Percentiles rank a stretch among this genome's conserved stretches.
These are phyloP conservation scores for Heliocidaris erythrogramma DNA, from an alignment of 35 echinoderm and acorn worm genomes.

Conservation along the genomic window DNA sequence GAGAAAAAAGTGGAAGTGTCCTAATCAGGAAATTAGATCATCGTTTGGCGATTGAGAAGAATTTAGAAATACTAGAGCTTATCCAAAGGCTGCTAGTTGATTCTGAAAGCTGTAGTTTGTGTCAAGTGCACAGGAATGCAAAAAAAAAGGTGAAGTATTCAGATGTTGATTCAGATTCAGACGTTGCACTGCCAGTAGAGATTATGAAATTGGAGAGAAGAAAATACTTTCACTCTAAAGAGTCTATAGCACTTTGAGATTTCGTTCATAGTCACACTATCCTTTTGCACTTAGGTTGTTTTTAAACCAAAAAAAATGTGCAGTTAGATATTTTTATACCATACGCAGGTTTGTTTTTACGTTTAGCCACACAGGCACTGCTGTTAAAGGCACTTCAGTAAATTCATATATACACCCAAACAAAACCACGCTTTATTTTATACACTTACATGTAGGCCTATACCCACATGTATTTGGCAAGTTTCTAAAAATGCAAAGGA, in stretches of 20 bases:
- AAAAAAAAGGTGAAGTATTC: background rate
- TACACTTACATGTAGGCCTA: background rate
- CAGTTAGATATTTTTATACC: background rate
- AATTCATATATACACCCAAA: background rate
- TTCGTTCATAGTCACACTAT: background rate
- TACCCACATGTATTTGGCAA: background rate
- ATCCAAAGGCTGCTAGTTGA: background rate
- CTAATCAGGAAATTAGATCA: background rate
- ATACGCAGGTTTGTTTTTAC: background rate
- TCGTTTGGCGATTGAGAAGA: background rate
- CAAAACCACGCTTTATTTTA: background rate
- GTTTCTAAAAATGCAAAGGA: background rate
- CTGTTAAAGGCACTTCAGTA: background rate
- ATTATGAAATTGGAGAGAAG: background rate
- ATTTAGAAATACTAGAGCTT: background rate
- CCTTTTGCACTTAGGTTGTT: background rate
- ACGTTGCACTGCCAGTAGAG: background rate
- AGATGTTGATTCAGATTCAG: background rate
- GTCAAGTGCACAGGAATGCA: background rate
- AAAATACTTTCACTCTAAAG: background rate
- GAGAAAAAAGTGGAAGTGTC: background rate
- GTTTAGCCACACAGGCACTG: background rate
- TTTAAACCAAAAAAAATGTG: background rate
- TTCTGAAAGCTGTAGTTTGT: background rate
- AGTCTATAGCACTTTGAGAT: background rate